Base-by-base conservation (phyloP, 2,113 vertebrate genomes). In the Psittacus erithacus region DNA sequence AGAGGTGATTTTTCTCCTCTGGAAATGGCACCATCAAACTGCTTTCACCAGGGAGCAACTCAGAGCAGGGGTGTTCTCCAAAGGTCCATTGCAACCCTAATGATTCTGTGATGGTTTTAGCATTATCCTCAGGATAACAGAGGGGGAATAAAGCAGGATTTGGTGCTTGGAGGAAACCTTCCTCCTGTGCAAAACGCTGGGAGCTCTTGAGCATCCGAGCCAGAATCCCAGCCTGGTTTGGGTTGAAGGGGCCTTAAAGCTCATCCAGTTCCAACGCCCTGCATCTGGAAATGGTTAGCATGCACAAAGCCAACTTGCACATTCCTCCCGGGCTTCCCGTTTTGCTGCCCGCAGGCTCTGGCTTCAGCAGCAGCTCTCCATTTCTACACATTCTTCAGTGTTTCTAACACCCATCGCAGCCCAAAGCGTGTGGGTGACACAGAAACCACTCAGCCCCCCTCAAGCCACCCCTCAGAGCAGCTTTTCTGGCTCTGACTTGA, bases 211-310 rank as follows among this genome's bases (percentile, higher is more conserved):
- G 44, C 44, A 10, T 6, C 63, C 25, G 0, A 11, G 23, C 35
- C 24, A 0, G 13, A 9, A 9, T 10, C 44, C 0, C 0, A 3
- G 28, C 8, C n/a, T 59, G 33, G 57, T 59, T 59, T 59, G 57
- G 13, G n/a, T 24, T 35, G 33, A 35, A 24, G 13, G 20, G 57
- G 33, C 57, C 57, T 35, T 59, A 59, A 16, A 59, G 57, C 57
- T 35, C 33, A 23, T 59, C 22, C 22, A 24, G 57, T 24, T 59
- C 33, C 57, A 59, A 16, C 13, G 23, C 14, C 57, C 2, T 39
- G 19, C 52, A 24, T 70, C 92, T 62, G 73, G 65, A 73, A 88
- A 10, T 22, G 53, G 60, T 69, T 60, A 38, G 31, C 70, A 20
- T 9, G 11, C 70, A 13, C 43, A 41, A 73, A 55, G 68, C 1